Percentiles rank a stretch among this genome's conserved stretches.
Evolutionary conservation across 2,797 vertebrate species (phyloP).

Genomic region (Hydrocynus forskahlii): DNA sequence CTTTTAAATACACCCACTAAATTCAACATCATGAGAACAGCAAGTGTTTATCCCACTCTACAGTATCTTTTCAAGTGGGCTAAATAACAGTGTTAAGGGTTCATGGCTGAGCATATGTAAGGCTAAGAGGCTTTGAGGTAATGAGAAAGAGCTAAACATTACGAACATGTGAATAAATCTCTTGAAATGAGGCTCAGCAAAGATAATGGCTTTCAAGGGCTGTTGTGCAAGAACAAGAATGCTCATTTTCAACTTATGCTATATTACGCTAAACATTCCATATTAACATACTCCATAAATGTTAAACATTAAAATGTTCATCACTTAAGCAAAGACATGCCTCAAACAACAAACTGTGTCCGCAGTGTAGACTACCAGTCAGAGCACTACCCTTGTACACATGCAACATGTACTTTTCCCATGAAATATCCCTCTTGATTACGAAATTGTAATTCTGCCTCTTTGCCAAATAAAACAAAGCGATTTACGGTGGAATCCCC

Average conservation of each 20-base stretch:
- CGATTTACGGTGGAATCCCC: slow-evolving; percentile 32
- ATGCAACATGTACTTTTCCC: background rate
- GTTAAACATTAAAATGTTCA: background rate
- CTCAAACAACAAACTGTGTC: background rate
- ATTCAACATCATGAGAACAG: slow-evolving; percentile 16
- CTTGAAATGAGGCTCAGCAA: slow-evolving; percentile 22
- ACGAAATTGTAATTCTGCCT: slow-evolving; percentile 27
- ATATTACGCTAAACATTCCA: too few relatives aligned
- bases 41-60: slow-evolving; percentile 19
- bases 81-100: slow-evolving; percentile 21
- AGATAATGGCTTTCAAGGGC: background rate
- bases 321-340: background rate
- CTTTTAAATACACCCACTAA: slow-evolving; percentile 9
- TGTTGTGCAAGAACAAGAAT: slow-evolving; percentile 3
- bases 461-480: slow-evolving; percentile 34
- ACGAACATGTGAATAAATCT: slow-evolving; percentile 22
- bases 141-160: slow-evolving; percentile 22
- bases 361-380: background rate
- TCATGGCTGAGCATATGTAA: slow-evolving; percentile 33
- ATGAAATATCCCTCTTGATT: slow-evolving; percentile 3
- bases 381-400: background rate
- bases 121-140: slow-evolving; percentile 40
- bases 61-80: slow-evolving; percentile 6
- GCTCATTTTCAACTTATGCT: background rate
- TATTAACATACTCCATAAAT: background rate